Base-by-base conservation (phyloP, 2,888 invertebrate genomes). In the Megaustenia siamemsis region DNA sequence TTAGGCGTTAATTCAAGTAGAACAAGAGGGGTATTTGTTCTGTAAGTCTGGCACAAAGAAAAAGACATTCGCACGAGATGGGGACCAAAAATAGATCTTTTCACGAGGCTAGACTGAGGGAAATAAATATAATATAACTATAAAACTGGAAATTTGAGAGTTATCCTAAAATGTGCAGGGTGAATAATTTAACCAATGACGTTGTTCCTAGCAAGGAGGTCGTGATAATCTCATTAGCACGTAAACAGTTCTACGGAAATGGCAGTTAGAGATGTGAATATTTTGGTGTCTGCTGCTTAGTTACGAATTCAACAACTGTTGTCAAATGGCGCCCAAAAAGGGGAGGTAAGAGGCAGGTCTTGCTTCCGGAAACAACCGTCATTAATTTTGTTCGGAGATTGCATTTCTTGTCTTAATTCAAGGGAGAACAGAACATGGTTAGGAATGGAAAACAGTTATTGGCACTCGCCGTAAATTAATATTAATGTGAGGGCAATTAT, bases 381-480 rank as follows among this genome's bases (percentile, higher is more conserved):
- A 73, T 73, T 73, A 45, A 73, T n/a, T 73, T 73, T 73, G n/a
- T 45, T 73, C 1, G 12, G 18, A 28, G 71, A 28, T 45, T n/a
- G 28, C n/a, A 15, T 73, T 43, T 73, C 38, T 45, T 43, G 45
- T 73, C 45, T 43, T 28, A 28, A 45, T 28, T 45, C 45, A 28
- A 28, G 28, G 28, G 12, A 12, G 15, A 4, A 28, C 43, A 43
- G 45, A 73, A 45, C 45, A 69, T 73, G 40, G 69, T 40, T 24
- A 5, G 5, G 40, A 40, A 24, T 40, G 43, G 43, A 45, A 45
- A 73, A 73, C 45, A 43, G 28, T 73, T 45, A 45, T 28, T 1
- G 15, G 45, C 71, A 73, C 71, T 73, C 43, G n/a, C 28, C 71
- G 43, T 73, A 73, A 73, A 73, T 73, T 73, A 73, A 73, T 73